phyloP scores from a whole-genome alignment of 1,140 invertebrate species.

The Macrotrachela quadricornifera region DNA sequence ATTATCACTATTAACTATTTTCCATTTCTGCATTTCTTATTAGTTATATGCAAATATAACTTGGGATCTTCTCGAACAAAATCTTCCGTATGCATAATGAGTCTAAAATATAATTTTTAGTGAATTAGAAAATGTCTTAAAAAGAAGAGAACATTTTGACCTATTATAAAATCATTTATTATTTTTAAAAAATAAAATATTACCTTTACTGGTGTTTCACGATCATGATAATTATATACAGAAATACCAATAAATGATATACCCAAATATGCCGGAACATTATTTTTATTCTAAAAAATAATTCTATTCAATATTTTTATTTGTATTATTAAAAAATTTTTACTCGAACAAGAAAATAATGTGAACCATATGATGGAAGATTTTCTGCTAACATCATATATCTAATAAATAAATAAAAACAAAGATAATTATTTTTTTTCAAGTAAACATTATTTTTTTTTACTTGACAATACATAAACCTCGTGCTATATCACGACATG shows the following conservation, averaged over 20 bases:
- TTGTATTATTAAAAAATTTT: slow-evolving; percentile 8
- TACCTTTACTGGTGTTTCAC: not conserved
- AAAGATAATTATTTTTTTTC: slow-evolving; percentile 5
- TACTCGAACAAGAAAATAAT: slow-evolving; percentile 39
- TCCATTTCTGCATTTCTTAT: no score
- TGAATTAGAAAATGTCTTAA: no score
- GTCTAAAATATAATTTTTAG: no score
- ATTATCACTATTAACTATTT: no score
- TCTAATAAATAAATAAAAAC: slow-evolving; percentile 21
- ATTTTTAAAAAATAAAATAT: no score
- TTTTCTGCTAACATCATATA: slow-evolving; percentile 37
- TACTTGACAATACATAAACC: slow-evolving; percentile 36
- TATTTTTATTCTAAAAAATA: slow-evolving; percentile 32
- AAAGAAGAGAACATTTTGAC: no score
- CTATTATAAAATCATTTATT: no score
- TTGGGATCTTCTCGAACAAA: no score
- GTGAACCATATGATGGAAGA: slow-evolving; percentile 37
- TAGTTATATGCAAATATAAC: no score
- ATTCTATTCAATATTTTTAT: not conserved
- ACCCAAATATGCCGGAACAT: slow-evolving; percentile 37
- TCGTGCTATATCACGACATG: slow-evolving; percentile 28
- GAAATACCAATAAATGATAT: slow-evolving; percentile 36
- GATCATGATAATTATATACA: slow-evolving; percentile 31
- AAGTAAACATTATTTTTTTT: slow-evolving; percentile 14
- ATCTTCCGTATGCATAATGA: no score